Evolutionary conservation across 2,113 vertebrate genomes (phyloP).

Genomic region (Clarias gariepinus): DNA sequence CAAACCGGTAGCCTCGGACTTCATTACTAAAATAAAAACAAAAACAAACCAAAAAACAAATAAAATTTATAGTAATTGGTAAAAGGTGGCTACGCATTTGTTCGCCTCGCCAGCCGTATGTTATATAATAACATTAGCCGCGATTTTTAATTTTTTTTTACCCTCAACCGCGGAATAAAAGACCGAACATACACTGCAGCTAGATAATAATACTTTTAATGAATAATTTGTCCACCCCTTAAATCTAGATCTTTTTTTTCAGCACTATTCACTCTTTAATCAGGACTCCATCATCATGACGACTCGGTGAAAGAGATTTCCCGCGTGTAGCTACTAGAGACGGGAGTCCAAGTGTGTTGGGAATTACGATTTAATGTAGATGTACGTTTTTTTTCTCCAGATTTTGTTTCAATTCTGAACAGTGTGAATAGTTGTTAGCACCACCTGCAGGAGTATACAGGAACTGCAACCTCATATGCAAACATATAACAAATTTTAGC

Average conservation of each 20-base stretch:
- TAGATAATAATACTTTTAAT: not conserved
- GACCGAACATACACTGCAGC: not conserved
- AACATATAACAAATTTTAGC: too few relatives aligned
- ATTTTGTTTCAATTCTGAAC: too few relatives aligned
- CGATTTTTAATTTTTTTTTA: not conserved
- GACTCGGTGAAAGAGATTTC: not conserved
- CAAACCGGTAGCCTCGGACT: not conserved
- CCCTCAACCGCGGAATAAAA: not conserved
- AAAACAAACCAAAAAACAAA: too few relatives aligned
- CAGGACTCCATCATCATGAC: too few relatives aligned
- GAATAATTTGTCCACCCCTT: not conserved
- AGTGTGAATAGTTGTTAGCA: too few relatives aligned
- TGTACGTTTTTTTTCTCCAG: too few relatives aligned
- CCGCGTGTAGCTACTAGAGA: too few relatives aligned
- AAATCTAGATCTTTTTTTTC: not conserved
- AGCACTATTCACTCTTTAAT: not conserved
- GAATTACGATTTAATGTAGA: too few relatives aligned
- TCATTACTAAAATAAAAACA: not conserved
- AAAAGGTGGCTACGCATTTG: not conserved
- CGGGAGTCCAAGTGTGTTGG: too few relatives aligned
- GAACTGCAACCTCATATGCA: too few relatives aligned
- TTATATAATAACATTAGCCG: too few relatives aligned
- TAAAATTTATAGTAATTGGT: not conserved
- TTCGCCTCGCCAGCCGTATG: not conserved
- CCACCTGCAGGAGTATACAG: too few relatives aligned